Conservation (phyloP, 2,888 invertebrate genomes). For the Omphaloscelis lunosa region DNA sequence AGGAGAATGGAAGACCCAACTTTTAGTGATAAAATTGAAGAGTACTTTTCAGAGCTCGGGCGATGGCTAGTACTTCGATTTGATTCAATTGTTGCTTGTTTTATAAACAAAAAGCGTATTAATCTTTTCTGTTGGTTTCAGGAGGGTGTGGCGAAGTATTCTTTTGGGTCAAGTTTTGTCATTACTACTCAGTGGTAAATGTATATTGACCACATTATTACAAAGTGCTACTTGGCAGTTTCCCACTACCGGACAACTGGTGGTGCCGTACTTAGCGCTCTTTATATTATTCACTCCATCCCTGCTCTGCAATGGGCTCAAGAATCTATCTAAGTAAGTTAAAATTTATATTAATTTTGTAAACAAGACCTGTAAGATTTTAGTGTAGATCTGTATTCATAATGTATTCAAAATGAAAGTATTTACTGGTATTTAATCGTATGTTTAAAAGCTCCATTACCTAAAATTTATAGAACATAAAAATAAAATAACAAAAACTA, state of each 20-base stretch:
- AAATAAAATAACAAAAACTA: neutral
- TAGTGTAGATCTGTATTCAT: too few species aligned
- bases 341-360: neutral
- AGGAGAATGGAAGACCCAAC: constrained; percentile 85
- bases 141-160: constrained; percentile 94
- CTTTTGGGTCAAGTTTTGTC: constrained; percentile 94
- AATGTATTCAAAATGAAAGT: neutral
- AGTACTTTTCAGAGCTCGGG: constrained; percentile 92
- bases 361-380: neutral
- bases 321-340: constrained; percentile 92
- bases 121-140: constrained; percentile 74
- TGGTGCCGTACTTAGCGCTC: constrained; percentile 94
- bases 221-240: constrained; percentile 93
- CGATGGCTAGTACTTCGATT: constrained; percentile 91
- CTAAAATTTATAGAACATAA: neutral
- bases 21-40: constrained; percentile 92
- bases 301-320: constrained; percentile 93
- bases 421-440: neutral
- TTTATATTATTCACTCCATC: constrained; percentile 94
- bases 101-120: constrained; percentile 18
- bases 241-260: constrained; percentile 95
- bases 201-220: constrained; percentile 93
- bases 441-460: neutral
- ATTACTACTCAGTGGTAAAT: constrained; percentile 94
- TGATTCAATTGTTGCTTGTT: constrained; percentile 47